Conservation (phyloP, 2,888 invertebrate genomes). For the Aromia moschata region DNA sequence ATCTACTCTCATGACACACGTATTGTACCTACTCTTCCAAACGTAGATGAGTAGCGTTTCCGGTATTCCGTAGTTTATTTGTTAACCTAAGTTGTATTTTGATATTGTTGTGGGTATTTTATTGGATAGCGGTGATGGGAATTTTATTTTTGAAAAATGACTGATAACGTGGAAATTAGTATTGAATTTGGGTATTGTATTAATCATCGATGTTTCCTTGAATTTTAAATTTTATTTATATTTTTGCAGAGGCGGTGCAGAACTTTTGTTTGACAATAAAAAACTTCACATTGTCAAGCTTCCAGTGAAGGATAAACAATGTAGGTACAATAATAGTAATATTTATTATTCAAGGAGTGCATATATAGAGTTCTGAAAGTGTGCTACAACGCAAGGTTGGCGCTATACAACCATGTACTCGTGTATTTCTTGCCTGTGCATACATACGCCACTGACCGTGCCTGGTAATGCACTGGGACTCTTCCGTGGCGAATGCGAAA, state of each 20-base stretch:
- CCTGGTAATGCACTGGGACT: too few relatives aligned
- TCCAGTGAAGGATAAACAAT: slow-evolving; percentile 66
- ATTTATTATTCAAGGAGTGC: not conserved
- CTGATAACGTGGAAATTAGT: slow-evolving; percentile 43
- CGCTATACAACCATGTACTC: too few relatives aligned
- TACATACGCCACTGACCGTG: too few relatives aligned
- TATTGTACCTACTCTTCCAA: too few relatives aligned
- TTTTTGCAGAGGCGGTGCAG: slow-evolving; percentile 85
- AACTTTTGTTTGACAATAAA: slow-evolving; percentile 85
- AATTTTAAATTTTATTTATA: slow-evolving; percentile 37
- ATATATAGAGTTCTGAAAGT: not conserved
- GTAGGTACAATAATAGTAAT: slow-evolving; percentile 59
- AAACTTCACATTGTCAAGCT: slow-evolving; percentile 76
- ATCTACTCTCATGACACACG: too few relatives aligned
- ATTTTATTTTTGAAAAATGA: not conserved
- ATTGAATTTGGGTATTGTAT: slow-evolving; percentile 54
- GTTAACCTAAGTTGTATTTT: too few relatives aligned
- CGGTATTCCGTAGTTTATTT: too few relatives aligned
- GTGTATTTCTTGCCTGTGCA: too few relatives aligned
- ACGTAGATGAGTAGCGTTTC: too few relatives aligned
- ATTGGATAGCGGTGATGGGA: not conserved
- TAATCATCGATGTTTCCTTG: not conserved
- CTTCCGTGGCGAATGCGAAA: not conserved
- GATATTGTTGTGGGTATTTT: too few relatives aligned
- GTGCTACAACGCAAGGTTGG: too few relatives aligned